Evolutionary conservation across 2,797 vertebrate species (phyloP).

Genomic region (Coregonus ussuriensis): DNA sequence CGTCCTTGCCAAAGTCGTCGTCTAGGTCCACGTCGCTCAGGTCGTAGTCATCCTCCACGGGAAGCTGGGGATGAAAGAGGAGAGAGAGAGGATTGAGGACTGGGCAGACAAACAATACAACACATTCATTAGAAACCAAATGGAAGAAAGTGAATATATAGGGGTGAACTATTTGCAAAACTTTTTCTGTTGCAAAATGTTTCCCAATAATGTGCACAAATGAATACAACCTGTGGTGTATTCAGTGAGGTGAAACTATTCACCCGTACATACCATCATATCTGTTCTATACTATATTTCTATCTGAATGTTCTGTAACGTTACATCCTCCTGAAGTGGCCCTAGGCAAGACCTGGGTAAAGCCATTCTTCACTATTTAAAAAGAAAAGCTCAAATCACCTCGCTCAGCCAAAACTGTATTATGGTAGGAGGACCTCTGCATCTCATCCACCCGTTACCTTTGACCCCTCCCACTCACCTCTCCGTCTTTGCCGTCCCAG

Average conservation of each 20-base stretch:
- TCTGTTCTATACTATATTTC: not conserved
- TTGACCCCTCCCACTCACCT: conserved; percentile 77
- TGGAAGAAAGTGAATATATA: too few relatives aligned
- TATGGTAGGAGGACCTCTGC: not conserved
- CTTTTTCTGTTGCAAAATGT: too few relatives aligned
- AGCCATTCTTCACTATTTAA: too few relatives aligned
- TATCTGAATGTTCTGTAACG: not conserved
- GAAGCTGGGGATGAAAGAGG: conserved; percentile 77
- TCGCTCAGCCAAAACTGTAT: not conserved
- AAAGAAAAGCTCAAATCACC: not conserved
- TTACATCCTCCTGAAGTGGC: not conserved
- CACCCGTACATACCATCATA: not conserved
- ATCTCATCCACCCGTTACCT: not conserved
- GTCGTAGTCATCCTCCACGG: conserved; percentile 92
- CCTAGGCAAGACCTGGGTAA: too few relatives aligned
- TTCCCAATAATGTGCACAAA: too few relatives aligned
- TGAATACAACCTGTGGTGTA: not conserved
- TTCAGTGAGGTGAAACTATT: not conserved
- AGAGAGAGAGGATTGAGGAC: not conserved
- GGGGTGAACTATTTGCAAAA: too few relatives aligned
- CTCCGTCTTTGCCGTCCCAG: conserved; percentile 95
- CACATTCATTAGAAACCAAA: too few relatives aligned
- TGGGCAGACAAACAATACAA: not conserved
- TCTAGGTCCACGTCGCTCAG: conserved; percentile 94
- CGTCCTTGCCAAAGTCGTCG: conserved; percentile 84